Conservation (phyloP, 2,888 invertebrate genomes). For the Mythimna lalbum region DNA sequence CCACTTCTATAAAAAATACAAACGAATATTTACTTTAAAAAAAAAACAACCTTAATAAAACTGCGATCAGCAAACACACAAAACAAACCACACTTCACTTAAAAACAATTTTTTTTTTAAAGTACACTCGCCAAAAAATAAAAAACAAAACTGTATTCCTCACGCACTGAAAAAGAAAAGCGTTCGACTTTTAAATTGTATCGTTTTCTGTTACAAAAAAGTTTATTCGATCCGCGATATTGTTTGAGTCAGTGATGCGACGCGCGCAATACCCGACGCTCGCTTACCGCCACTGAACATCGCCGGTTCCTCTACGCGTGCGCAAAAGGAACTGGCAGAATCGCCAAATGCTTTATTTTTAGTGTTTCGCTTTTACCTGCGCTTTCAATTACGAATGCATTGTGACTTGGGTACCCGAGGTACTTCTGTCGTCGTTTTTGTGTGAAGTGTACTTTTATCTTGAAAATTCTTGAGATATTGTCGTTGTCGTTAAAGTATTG, state of each 20-base stretch:
- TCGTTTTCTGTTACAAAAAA: conserved; percentile 52
- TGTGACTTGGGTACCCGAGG: conserved; percentile 41
- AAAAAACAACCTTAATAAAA: conserved; percentile 48
- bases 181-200: conserved; percentile 36
- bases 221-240: conserved; percentile 61
- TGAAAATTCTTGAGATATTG: conserved; percentile 9
- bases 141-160: conserved; percentile 48
- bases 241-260: conserved; percentile 47
- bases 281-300: conserved; percentile 70
- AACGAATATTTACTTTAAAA: neutral
- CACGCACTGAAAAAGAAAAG: conserved; percentile 49
- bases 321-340: conserved; percentile 60
- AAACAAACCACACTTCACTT: conserved; percentile 57
- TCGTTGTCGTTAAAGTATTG: neutral
- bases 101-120: conserved; percentile 44
- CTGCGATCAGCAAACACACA: conserved; percentile 40
- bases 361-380: conserved; percentile 67
- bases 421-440: conserved; percentile 4
- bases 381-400: conserved; percentile 64
- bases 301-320: conserved; percentile 61
- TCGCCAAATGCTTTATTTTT: conserved; percentile 68
- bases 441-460: conserved; percentile 15
- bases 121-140: conserved; percentile 42
- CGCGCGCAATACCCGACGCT: conserved; percentile 64
- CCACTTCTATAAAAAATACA: neutral